Conservation (phyloP, 2,888 invertebrate species). For the Baccha elongata region DNA sequence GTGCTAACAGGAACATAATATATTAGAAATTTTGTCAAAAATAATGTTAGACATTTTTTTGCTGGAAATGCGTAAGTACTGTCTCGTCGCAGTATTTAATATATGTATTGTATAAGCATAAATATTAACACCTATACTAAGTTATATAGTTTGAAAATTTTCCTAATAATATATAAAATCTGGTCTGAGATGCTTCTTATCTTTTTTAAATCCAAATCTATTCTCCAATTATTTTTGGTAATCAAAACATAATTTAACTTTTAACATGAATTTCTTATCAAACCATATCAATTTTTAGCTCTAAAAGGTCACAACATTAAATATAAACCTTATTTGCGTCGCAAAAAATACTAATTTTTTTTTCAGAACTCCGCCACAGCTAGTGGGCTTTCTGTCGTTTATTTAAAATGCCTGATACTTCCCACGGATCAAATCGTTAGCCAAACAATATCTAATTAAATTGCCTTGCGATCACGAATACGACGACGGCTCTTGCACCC, state of each 20-base stretch:
- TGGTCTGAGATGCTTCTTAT: neutral
- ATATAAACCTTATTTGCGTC: neutral
- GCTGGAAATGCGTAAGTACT: no score
- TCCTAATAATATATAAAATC: no score
- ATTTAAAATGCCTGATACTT: neutral
- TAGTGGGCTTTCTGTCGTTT: neutral
- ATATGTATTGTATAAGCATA: no score
- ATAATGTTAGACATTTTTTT: no score
- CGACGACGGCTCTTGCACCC: neutral
- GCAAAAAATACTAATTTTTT: neutral
- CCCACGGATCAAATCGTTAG: conserved; percentile 32
- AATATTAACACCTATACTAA: no score
- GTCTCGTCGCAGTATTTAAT: no score
- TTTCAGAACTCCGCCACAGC: no score
- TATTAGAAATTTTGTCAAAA: no score
- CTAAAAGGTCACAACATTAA: neutral
- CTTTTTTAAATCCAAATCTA: neutral
- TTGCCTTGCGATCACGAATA: neutral
- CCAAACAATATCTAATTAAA: conserved; percentile 44
- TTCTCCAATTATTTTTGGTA: neutral
- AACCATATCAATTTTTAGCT: neutral
- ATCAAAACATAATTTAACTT: no score
- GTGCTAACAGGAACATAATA: no score
- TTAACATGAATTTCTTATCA: neutral
- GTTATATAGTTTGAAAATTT: no score